Base-by-base conservation (phyloP, 2,797 vertebrate species). In the Bothrops alternatus region DNA sequence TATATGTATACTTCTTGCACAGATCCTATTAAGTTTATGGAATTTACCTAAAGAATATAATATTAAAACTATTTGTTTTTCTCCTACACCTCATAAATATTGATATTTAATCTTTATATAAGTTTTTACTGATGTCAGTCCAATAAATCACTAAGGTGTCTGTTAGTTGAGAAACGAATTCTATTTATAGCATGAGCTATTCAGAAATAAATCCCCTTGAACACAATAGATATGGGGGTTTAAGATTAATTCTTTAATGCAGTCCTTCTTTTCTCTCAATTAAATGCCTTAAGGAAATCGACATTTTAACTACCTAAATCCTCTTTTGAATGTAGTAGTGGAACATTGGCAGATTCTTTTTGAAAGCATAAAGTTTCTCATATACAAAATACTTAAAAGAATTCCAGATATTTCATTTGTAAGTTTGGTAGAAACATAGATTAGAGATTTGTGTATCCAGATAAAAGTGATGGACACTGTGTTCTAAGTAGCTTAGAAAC, bases 131-230 rank as follows among this genome's bases (percentile, higher is more conserved):
- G 73, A 82, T 82, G 37, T 93, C 87, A 86, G 82, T 90, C 50
- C 47, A 92, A 32, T 82, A n/a, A 90, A 42, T 92, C 73, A 87
- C 94, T 94, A 91, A 95, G 93, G 28, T 6, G 7, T 95, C 50
- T 86, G 20, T 95, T 16, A 42, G 14, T 7, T 25, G 61, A 69
- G 26, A 47, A 91, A 55, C 88, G 56, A 90, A 73, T 82, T 87
- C 60, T 42, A 82, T 82, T 55, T n/a, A n/a, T 58, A 73, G 63
- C 56, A 47, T 12, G 47, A 1, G 28, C 13, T 60, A n/a, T 20
- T 23, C 69, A 90, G 56, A 47, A 65, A 28, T 47, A 58, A 90
- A 4, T 60, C 8, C 37, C 16, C 47, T 61, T 50, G 56, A 85
- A 28, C 8, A 82, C 25, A 85, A 20, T 58, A 3, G 26, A 20